Conservation (phyloP, 64 coral and sea anemone species). For the Montipora efflorescens region DNA sequence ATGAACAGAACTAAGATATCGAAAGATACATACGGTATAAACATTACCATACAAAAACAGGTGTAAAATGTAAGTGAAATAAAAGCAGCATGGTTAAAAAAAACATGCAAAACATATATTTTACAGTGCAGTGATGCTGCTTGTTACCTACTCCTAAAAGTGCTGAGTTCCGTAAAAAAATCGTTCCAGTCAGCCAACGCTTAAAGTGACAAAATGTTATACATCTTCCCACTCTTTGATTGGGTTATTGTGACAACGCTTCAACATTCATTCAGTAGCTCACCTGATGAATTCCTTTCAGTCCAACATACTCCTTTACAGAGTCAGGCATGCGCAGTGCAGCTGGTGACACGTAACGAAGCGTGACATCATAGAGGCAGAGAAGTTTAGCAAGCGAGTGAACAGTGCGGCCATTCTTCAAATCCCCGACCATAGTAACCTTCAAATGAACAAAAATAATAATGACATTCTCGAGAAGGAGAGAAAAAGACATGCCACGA, state of each 20-base stretch:
- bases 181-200: too few species aligned
- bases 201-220: too few species aligned
- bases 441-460: background rate
- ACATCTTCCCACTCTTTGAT: background rate
- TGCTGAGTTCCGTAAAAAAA: too few species aligned
- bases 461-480: background rate
- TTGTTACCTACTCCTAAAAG: too few species aligned
- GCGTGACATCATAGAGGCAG: conserved; percentile 86
- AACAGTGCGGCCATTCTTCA: conserved; percentile 96
- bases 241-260: background rate
- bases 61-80: too few species aligned
- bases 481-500: background rate
- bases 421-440: conserved; percentile 97
- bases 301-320: conserved; percentile 79
- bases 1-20: too few species aligned
- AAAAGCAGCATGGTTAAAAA: too few species aligned
- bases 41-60: too few species aligned
- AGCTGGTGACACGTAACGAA: conserved; percentile 87
- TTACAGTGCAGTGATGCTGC: too few species aligned
- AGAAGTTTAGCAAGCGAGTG: conserved; percentile 92
- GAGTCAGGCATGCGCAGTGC: conserved; percentile 84
- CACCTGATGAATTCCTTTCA: conserved; percentile 90
- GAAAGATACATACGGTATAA: too few species aligned
- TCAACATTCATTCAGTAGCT: background rate
- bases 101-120: too few species aligned